Evolutionary conservation across 2,888 invertebrate genomes (phyloP), one percentile per base, ranked within the genome.

Genomic region (Argyresthia albistria): DNA sequence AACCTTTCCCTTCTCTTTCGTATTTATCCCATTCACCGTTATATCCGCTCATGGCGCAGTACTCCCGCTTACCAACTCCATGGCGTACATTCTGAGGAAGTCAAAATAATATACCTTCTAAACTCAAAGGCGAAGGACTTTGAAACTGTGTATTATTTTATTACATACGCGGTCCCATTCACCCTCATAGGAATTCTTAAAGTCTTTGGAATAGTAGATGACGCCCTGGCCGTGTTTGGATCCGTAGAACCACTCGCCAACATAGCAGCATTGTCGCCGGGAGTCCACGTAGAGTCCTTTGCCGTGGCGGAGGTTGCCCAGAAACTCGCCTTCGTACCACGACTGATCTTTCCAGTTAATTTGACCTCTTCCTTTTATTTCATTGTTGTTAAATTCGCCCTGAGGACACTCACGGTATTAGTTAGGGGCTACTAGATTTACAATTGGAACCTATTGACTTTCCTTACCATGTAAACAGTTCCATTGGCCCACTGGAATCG

Each of bases 251-350:
- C 90, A 91, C 8, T 76, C 70, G 7, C 90, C 88, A 3, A 63
- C 46, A 56, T 86, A 87, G 0, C 72, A 79, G 7, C 71, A 65
- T 57, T 81, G 83, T 8, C 54, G 59, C 8, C 82, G 72, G 1
- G 86, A 82, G 58, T 86, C 72, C 15, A 84, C 86, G 56, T 75
- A 86, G 14, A 86, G 65, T 0, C 91, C 91, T 42, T 63, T 64
- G 0, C 91, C 91, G 47, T 90, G 80, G 0, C 90, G 88, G 53
- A 88, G 62, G 54, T 91, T 90, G 0, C 84, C 79, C 12, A 63
- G 60, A 61, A 91, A 89, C n/a, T 89, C 81, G 0, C 91, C 91
- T 58, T 88, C 78, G 57, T 91, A 91, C 81, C 86, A 88, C 39
- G 86, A 84, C 55, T 88, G 77, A 59, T 90, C 88, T 53, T 89